Base-by-base conservation (phyloP, 92 coral and sea anemone genomes). In the Diadumene lineata region DNA sequence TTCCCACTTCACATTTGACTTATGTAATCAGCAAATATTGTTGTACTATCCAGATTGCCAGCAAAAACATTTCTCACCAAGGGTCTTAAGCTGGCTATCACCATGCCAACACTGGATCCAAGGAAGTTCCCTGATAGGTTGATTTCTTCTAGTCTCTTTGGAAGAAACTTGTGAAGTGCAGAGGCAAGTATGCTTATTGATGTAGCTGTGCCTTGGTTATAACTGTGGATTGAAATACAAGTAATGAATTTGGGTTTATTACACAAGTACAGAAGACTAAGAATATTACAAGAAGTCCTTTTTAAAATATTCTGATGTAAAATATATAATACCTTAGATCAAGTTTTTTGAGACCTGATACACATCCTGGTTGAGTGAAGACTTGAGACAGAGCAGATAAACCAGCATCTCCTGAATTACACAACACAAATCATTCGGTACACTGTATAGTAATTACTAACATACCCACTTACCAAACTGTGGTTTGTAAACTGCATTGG, bases 91-190 rank as follows among this genome's bases (percentile, higher is more conserved):
- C 73, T 22, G 23, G 83, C 69, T 63, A 81, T 48, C 25, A 83
- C 86, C 16, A 46, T 68, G 75, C 67, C 56, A 38, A 48, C 64
- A 60, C 75, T 64, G 2, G 83, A 85, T 17, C 82, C 86, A 1
- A 90, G 81, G 34, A 80, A 79, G 68, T 90, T 90, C 25, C 87
- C 89, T 25, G 70, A 64, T 17, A 90, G 64, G 61, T 84, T 67
- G 29, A 90, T 75, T 81, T 83, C 89, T 66, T 84, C 86, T 34
- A 90, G 96, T 68, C 88, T 80, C 11, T 50, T 55, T 19, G 96
- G 96, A 78, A 75, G 76, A 76, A 88, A 90, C 30, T 70, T 64
- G 34, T 53, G 75, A 31, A 90, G 61, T 7, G 87, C 83, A 18
- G 79, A 68, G 13, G 80, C 89, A 31, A 90, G 77, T 24, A 79